phyloP scores from a whole-genome alignment of 2,113 vertebrate genomes.

The Hippocampus mohnikei region DNA sequence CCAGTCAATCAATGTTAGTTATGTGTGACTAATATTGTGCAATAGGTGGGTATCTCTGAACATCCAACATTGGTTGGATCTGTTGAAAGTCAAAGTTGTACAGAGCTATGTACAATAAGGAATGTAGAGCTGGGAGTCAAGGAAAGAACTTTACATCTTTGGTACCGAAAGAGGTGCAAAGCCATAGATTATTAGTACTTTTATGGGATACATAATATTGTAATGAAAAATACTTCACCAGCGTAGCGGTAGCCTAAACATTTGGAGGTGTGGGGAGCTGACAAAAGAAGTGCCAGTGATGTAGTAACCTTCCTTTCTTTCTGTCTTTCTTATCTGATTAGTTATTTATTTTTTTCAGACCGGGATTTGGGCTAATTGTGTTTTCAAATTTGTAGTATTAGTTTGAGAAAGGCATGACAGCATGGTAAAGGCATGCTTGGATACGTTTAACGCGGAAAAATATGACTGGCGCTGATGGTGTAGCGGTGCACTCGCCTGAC shows the following conservation, averaged over 20 bases:
- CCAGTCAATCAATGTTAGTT: conserved; percentile 56
- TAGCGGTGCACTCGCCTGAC: no score
- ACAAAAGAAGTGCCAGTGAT: not conserved
- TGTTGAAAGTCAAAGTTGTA: not conserved
- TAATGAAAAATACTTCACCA: not conserved
- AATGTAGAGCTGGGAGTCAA: not conserved
- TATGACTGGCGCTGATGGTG: not conserved
- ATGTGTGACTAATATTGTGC: conserved; percentile 54
- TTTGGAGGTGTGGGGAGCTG: not conserved
- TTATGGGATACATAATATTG: not conserved
- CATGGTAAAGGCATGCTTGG: not conserved
- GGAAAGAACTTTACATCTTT: not conserved
- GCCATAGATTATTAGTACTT: not conserved
- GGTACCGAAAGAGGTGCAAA: not conserved
- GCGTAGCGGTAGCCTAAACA: not conserved
- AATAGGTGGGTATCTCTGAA: conserved; percentile 19
- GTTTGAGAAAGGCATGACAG: not conserved
- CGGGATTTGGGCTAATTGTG: not conserved
- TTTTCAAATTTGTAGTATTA: not conserved
- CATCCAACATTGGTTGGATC: not conserved
- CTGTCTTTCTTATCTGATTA: no score
- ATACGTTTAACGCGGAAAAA: not conserved
- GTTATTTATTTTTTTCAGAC: no score
- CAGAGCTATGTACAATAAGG: not conserved
- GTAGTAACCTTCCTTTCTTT: not conserved